Conservation (phyloP, 2,113 vertebrate genomes). For the Forbesichthys papilliferus region DNA sequence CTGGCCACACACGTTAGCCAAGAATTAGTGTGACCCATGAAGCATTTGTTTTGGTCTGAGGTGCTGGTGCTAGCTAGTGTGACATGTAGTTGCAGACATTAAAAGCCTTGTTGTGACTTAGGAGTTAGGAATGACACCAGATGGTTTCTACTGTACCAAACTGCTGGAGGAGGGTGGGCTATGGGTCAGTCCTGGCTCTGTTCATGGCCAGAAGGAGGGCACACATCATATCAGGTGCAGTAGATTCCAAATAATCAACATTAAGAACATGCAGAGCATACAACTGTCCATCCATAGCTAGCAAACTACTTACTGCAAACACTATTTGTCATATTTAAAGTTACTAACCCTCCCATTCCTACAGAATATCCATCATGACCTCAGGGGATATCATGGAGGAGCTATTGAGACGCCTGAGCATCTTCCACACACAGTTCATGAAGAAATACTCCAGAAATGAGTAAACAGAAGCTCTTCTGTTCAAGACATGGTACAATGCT, state of each 20-base stretch:
- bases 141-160: constrained; percentile 65
- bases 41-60: no score
- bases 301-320: no score
- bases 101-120: constrained; percentile 24
- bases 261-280: no score
- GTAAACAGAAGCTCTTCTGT: not conserved
- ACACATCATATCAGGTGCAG: constrained; percentile 73
- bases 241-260: not conserved
- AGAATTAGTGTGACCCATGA: no score
- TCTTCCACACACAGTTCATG: constrained; percentile 70
- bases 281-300: no score
- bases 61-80: no score
- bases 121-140: constrained; percentile 64
- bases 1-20: no score
- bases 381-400: constrained; percentile 45
- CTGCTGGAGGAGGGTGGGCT: constrained; percentile 71
- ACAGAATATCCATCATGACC: constrained; percentile 52
- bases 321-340: no score
- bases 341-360: not conserved
- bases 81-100: no score
- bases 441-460: constrained; percentile 59
- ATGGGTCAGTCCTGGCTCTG: constrained; percentile 51
- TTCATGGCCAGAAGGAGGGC: constrained; percentile 56
- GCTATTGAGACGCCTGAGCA: constrained; percentile 52
- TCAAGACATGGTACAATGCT: not conserved